These are phyloP conservation scores for Etia nguti DNA, from an alignment of 2,113 vertebrate species.

Conservation along the genomic window DNA sequence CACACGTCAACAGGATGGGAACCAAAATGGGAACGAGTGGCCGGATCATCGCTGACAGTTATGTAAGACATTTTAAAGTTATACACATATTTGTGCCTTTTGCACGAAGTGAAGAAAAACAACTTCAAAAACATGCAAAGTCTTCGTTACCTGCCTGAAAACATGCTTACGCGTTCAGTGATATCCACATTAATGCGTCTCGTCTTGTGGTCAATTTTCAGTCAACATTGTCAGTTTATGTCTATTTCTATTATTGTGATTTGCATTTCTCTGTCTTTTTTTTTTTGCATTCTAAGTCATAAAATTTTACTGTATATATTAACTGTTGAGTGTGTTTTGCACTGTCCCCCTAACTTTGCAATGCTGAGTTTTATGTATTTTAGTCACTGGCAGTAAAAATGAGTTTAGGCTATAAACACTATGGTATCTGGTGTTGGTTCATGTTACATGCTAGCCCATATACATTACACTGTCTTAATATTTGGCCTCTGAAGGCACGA, in stretches of 20 bases:
- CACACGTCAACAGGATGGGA: not conserved
- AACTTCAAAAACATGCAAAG: too few relatives aligned
- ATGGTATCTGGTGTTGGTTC: not conserved
- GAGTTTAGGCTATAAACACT: not conserved
- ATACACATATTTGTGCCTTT: too few relatives aligned
- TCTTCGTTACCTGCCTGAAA: too few relatives aligned
- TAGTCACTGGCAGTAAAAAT: not conserved
- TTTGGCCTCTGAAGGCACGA: not conserved
- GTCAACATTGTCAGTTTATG: not conserved
- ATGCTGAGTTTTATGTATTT: not conserved
- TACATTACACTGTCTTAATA: rapidly evolving
- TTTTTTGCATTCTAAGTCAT: not conserved
- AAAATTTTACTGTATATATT: rapidly evolving
- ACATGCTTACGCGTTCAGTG: too few relatives aligned
- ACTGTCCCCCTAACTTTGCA: not conserved
- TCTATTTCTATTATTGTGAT: not conserved
- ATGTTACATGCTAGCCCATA: rapidly evolving
- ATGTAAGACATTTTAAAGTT: not conserved
- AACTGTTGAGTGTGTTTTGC: not conserved
- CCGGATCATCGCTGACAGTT: not conserved
- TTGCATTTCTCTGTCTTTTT: rapidly evolving
- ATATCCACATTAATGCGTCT: too few relatives aligned
- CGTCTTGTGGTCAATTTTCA: not conserved
- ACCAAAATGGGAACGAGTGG: not conserved
- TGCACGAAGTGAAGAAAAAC: too few relatives aligned